phyloP scores from a whole-genome alignment of 2,797 vertebrate genomes.

The Parauchenoglanis ngamensis region DNA sequence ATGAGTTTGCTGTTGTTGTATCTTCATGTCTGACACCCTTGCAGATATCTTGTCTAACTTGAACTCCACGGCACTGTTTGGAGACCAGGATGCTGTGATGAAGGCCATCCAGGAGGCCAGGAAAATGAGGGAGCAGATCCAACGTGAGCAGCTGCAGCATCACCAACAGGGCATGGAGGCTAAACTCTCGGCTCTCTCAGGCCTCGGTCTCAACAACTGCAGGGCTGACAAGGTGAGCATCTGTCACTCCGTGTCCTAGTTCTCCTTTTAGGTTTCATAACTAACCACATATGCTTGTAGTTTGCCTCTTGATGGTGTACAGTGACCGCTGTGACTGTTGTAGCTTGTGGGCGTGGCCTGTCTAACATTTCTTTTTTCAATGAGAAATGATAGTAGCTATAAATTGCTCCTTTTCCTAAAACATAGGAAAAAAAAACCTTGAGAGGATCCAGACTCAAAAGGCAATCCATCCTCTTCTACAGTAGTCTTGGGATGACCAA shows the following conservation, averaged over 20 bases:
- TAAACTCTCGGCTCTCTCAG: constrained; percentile 87
- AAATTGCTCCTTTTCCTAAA: not conserved
- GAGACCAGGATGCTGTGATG: constrained; percentile 98
- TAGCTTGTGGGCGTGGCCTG: not conserved
- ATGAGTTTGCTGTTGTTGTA: not conserved
- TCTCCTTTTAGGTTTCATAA: not conserved
- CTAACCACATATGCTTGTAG: not conserved
- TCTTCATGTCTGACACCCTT: not conserved
- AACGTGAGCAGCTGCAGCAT: constrained; percentile 88
- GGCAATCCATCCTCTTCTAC: no score
- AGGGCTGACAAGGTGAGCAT: constrained; percentile 86
- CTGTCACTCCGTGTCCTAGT: not conserved
- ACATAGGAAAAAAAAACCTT: not conserved
- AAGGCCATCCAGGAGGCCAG: constrained; percentile 98
- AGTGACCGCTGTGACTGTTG: not conserved
- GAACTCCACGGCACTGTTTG: constrained; percentile 94
- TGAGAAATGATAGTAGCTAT: not conserved
- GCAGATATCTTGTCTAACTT: constrained; percentile 97
- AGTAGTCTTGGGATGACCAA: not conserved
- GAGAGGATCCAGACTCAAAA: not conserved
- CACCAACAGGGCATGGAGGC: constrained; percentile 89
- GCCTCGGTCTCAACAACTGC: constrained; percentile 92
- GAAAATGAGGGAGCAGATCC: constrained; percentile 97
- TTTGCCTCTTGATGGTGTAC: not conserved
- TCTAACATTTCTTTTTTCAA: not conserved